A percentile compares a stretch with the other conserved stretches of the same genome.
phyloP scores from a whole-genome alignment of 1,140 invertebrate species.

The Saccostrea glomerata region DNA sequence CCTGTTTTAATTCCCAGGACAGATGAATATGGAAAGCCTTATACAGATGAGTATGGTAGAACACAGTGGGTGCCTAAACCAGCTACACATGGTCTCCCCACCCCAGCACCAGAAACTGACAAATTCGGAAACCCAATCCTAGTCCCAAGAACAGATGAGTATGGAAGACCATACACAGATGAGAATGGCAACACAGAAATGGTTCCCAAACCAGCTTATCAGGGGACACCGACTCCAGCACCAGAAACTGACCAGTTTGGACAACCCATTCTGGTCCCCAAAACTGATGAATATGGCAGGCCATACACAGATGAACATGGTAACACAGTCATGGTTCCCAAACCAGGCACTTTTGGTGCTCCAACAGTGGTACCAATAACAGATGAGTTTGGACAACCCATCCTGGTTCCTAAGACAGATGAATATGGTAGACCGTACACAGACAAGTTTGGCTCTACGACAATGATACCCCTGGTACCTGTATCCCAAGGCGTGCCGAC shows the following conservation, averaged over 20 bases:
- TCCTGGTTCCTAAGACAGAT: conserved; percentile 25
- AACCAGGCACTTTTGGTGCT: conserved; percentile 5
- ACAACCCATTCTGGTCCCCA: conserved; percentile 6
- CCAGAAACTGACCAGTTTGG: conserved; percentile 39
- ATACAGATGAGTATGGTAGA: conserved; percentile 25
- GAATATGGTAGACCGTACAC: conserved; percentile 4
- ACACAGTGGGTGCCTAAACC: conserved; percentile 22
- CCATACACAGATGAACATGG: conserved; percentile 42
- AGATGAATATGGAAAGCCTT: conserved; percentile 40
- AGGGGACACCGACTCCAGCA: conserved; percentile 28
- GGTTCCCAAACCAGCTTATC: conserved; percentile 38
- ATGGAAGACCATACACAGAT: conserved; percentile 42
- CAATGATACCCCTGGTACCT: conserved; percentile 14
- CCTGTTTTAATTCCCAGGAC: conserved; percentile 15
- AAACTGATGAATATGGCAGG: conserved; percentile 2
- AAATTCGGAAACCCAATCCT: conserved; percentile 43
- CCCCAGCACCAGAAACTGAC: conserved; percentile 42
- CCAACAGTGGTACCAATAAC: conserved; percentile 1
- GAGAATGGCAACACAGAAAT: conserved; percentile 31
- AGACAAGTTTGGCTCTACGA: conserved; percentile 3
- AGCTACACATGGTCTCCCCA: conserved; percentile 24
- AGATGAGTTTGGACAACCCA: conserved; percentile 32
- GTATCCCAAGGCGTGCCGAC: neutral
- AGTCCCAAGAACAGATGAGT: conserved; percentile 43
- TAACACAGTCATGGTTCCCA: conserved; percentile 33